These are phyloP conservation scores for Triplophysa yarkandensis DNA, from an alignment of 2,797 vertebrate species.

Conservation along the genomic window DNA sequence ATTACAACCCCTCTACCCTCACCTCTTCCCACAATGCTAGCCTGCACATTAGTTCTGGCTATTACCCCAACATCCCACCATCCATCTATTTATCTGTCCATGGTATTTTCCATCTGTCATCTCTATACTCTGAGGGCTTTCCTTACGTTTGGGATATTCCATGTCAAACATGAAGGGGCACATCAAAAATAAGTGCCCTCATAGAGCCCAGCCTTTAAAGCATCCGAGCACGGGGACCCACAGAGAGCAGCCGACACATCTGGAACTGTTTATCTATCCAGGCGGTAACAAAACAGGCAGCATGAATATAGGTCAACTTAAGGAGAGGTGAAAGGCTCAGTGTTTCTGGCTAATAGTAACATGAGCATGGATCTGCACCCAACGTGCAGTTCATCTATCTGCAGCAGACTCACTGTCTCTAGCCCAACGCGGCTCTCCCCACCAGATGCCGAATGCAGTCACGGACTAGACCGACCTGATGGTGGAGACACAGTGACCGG, in stretches of 20 bases:
- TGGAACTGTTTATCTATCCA: constrained; percentile 58
- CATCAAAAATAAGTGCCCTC: constrained; percentile 8
- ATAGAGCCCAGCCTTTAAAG: constrained; percentile 24
- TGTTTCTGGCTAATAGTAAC: constrained; percentile 54
- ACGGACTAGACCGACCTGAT: constrained; percentile 7
- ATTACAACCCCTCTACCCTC: neutral
- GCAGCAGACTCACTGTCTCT: constrained; percentile 47
- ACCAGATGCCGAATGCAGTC: neutral
- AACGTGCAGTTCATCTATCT: constrained; percentile 39
- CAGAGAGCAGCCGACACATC: constrained; percentile 50
- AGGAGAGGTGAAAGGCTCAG: constrained; percentile 58
- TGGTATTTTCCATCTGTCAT: neutral
- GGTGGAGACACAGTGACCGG: constrained; percentile 30
- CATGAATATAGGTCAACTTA: constrained; percentile 59
- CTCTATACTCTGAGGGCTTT: neutral
- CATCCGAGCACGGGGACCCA: constrained; percentile 37
- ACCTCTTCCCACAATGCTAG: neutral
- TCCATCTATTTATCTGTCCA: neutral
- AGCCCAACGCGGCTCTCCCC: neutral
- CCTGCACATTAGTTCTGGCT: neutral
- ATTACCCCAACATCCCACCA: neutral
- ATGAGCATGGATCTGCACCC: constrained; percentile 37
- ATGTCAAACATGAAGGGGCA: constrained; percentile 6
- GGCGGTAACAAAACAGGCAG: constrained; percentile 58
- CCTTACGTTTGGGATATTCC: neutral